Evolutionary conservation across 2,888 invertebrate genomes (phyloP).

Genomic region (Prosapia bicincta): DNA sequence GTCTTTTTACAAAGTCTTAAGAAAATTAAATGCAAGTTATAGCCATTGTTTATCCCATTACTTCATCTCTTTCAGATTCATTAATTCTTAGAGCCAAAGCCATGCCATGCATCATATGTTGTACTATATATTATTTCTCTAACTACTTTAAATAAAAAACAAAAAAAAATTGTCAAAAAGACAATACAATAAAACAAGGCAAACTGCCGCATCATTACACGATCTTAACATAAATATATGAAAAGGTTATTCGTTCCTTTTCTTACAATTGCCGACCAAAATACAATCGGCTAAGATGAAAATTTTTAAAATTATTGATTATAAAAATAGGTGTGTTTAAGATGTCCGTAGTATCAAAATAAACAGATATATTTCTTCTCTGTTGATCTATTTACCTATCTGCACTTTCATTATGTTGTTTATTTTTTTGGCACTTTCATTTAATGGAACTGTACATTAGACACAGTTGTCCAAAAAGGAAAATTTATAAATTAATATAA

Average conservation of each 20-base stretch:
- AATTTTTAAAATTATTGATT: constrained; percentile 23
- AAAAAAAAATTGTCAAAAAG: constrained; percentile 22
- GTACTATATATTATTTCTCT: neutral
- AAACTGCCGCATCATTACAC: neutral
- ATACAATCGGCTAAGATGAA: neutral
- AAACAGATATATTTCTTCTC: constrained; percentile 20
- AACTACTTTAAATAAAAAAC: constrained; percentile 18
- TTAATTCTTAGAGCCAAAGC: constrained; percentile 11
- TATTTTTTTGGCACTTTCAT: constrained; percentile 23
- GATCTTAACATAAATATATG: constrained; percentile 18
- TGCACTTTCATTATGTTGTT: constrained; percentile 1
- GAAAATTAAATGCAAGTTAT: no score
- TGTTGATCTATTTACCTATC: neutral
- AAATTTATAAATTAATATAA: neutral
- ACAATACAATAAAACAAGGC: constrained; percentile 27
- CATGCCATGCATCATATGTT: neutral
- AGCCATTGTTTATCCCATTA: no score
- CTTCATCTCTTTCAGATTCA: no score
- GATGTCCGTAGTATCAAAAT: constrained; percentile 25
- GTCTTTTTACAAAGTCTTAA: no score
- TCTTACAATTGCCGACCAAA: constrained; percentile 9
- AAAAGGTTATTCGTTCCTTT: constrained; percentile 22
- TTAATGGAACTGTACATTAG: constrained; percentile 19
- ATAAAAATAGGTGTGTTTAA: constrained; percentile 26
- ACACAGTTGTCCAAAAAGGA: neutral